A percentile compares a stretch with the other conserved stretches of the same genome.
Evolutionary conservation across 2,113 vertebrate genomes (phyloP).

Genomic region (Cynoglossus semilaevis): DNA sequence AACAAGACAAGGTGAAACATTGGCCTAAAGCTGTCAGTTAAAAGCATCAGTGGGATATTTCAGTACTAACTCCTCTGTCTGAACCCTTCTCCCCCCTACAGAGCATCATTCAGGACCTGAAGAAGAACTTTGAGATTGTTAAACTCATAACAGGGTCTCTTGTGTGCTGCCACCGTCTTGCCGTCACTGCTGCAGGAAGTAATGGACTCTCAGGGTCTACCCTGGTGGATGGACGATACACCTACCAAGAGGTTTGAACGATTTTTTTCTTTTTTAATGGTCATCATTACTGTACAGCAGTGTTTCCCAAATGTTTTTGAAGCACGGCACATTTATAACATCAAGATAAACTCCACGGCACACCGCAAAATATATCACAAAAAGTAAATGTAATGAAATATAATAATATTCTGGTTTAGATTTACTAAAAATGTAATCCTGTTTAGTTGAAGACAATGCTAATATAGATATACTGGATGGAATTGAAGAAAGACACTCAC

Average conservation of each 20-base stretch:
- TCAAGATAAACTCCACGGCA: too few relatives aligned
- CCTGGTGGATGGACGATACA: conserved; percentile 92
- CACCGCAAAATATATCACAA: too few relatives aligned
- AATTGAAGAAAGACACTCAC: too few relatives aligned
- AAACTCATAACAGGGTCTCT: conserved; percentile 95
- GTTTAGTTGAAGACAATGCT: too few relatives aligned
- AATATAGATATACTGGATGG: too few relatives aligned
- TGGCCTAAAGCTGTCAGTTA: background rate
- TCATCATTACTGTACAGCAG: background rate
- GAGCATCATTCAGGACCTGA: conserved; percentile 99
- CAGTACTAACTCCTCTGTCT: background rate
- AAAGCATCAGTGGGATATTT: background rate
- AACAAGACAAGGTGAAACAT: conserved; percentile 93
- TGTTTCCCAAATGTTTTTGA: too few relatives aligned
- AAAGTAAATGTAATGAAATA: too few relatives aligned
- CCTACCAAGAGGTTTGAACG: conserved; percentile 89
- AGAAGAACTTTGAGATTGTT: conserved; percentile 99
- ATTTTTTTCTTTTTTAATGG: background rate
- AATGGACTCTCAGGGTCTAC: conserved; percentile 85
- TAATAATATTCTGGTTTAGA: too few relatives aligned
- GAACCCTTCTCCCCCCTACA: conserved; percentile 49
- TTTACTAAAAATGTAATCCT: too few relatives aligned
- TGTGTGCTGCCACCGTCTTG: conserved; percentile 92
- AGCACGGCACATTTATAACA: too few relatives aligned
- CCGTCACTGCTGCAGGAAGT: conserved; percentile 83